A percentile compares a stretch with the other conserved stretches of the same genome.
Evolutionary conservation across 2,797 vertebrate species (phyloP).

Genomic region (Molossus molossus): DNA sequence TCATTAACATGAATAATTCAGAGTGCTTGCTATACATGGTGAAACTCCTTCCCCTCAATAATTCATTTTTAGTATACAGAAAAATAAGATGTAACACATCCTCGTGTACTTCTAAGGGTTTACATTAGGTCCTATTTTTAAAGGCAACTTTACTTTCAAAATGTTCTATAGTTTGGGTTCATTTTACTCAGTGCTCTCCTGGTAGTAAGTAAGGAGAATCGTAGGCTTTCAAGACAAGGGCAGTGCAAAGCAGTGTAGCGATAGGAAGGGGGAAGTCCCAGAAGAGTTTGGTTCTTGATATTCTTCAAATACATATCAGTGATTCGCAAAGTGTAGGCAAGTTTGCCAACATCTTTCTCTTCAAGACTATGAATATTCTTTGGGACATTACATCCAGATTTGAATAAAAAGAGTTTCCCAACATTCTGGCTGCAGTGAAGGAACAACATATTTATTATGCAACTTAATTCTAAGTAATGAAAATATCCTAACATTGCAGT

Average conservation of each 20-base stretch:
- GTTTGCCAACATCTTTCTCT: not conserved
- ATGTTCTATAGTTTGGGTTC: conserved; percentile 30
- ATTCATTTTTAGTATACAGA: conserved; percentile 77
- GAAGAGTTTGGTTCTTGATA: not conserved
- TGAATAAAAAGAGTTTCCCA: conserved; percentile 4
- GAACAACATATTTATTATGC: not conserved
- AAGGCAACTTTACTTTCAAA: conserved; percentile 69
- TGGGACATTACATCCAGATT: not conserved
- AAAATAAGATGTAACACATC: conserved; percentile 64
- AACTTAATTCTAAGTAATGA: conserved; percentile 37
- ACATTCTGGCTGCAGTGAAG: not conserved
- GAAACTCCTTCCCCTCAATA: conserved; percentile 72
- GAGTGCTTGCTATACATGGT: conserved; percentile 35
- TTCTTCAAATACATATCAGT: not conserved
- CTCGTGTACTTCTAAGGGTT: conserved; percentile 62
- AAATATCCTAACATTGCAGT: not conserved
- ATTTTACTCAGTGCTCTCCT: not conserved
- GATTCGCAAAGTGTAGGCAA: not conserved
- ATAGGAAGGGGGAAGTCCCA: not conserved
- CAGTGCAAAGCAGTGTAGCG: fast-evolving
- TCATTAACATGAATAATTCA: conserved; percentile 82
- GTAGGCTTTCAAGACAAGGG: not conserved
- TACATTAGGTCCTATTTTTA: conserved; percentile 70
- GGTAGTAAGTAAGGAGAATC: not conserved
- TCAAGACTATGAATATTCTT: not conserved